phyloP scores from a whole-genome alignment of 2,113 vertebrate species.

The Tupaia tana region DNA sequence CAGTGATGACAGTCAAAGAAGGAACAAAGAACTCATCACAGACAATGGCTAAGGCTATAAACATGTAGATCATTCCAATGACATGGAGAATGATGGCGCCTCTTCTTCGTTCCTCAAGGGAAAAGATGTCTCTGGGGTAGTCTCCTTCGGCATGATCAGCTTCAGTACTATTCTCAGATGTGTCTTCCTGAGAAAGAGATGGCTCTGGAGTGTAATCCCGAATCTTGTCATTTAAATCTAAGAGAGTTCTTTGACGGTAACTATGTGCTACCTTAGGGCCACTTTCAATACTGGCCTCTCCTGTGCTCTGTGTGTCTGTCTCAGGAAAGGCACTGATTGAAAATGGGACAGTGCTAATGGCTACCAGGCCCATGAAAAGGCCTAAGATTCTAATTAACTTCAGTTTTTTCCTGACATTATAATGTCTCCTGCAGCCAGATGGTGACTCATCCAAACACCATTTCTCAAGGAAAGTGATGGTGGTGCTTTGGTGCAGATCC shows the following conservation, averaged over 20 bases:
- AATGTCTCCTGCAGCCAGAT: slow-evolving; percentile 80
- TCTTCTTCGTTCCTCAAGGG: slow-evolving; percentile 89
- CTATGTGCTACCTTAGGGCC: slow-evolving; percentile 80
- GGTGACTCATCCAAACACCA: slow-evolving; percentile 79
- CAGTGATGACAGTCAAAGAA: slow-evolving; percentile 97
- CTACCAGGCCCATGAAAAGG: slow-evolving; percentile 92
- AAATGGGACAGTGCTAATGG: slow-evolving; percentile 92
- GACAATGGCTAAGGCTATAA: slow-evolving; percentile 98
- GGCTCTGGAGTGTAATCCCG: slow-evolving; percentile 86
- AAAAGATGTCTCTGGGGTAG: slow-evolving; percentile 94
- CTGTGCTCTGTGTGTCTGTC: slow-evolving; percentile 85
- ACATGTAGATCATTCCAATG: slow-evolving; percentile 99
- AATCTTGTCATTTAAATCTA: slow-evolving; percentile 89
- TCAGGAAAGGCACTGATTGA: slow-evolving; percentile 94
- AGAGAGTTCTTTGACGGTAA: slow-evolving; percentile 92
- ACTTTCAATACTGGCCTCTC: slow-evolving; percentile 72
- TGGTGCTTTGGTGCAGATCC: slow-evolving; percentile 82
- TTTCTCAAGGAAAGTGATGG: slow-evolving; percentile 78
- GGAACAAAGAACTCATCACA: slow-evolving; percentile 99
- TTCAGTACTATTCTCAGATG: slow-evolving; percentile 82
- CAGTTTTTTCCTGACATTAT: slow-evolving; percentile 91
- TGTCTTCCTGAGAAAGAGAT: slow-evolving; percentile 82
- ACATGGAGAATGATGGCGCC: slow-evolving; percentile 96
- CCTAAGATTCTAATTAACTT: slow-evolving; percentile 91
- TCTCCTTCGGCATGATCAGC: slow-evolving; percentile 88